Evolutionary conservation across 2,113 vertebrate genomes (phyloP).

Genomic region (Tyrannus savana): DNA sequence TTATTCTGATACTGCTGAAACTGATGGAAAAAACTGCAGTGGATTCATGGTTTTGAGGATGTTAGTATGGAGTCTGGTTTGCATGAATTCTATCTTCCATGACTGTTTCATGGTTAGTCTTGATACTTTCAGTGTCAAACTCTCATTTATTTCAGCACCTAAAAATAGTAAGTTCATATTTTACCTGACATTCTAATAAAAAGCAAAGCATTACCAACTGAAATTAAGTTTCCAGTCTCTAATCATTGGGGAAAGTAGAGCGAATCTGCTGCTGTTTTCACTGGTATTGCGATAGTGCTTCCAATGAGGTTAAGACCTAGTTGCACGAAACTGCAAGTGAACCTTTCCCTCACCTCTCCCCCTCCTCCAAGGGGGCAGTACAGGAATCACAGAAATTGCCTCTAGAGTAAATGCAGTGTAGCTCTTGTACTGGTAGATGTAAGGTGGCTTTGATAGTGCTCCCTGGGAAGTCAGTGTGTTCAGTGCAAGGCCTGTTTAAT

Average conservation of each 20-base stretch:
- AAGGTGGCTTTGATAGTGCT: neutral
- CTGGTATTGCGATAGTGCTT: neutral
- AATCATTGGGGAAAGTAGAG: neutral
- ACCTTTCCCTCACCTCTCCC: neutral
- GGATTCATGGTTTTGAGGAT: neutral
- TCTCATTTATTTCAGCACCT: neutral
- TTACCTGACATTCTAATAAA: neutral
- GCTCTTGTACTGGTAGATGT: neutral
- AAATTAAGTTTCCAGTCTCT: neutral
- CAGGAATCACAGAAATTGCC: neutral
- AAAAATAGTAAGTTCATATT: neutral
- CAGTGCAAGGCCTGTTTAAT: constrained; percentile 31
- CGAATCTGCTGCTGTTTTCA: neutral
- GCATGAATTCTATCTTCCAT: neutral
- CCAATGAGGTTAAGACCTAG: neutral
- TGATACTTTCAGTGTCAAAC: neutral
- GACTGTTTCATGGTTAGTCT: neutral
- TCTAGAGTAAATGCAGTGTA: neutral
- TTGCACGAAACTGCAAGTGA: neutral
- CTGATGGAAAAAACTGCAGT: neutral
- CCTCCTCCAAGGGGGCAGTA: neutral
- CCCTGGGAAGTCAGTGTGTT: neutral
- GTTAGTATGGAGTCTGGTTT: neutral
- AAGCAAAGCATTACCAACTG: neutral
- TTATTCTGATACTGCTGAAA: neutral